Percentiles rank a stretch among this genome's conserved stretches.
phyloP scores from a whole-genome alignment of 2,797 vertebrate genomes.

The Acanthis flammea region DNA sequence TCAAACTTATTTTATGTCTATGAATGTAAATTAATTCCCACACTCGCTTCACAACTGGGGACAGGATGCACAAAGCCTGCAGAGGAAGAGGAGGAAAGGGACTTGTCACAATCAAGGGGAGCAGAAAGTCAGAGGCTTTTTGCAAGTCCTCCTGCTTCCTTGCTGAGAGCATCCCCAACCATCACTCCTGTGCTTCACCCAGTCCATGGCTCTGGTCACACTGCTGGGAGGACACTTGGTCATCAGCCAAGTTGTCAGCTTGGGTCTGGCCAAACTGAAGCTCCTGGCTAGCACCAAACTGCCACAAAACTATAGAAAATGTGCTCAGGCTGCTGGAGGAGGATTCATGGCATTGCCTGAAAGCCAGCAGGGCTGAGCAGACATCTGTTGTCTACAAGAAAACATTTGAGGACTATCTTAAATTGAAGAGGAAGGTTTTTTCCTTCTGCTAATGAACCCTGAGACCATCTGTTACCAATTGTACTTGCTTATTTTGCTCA shows the following conservation, averaged over 20 bases:
- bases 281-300: background rate
- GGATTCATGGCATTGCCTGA: background rate
- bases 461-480: constrained; percentile 64
- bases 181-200: rapidly evolving
- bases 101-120: rapidly evolving
- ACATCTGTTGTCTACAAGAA: constrained; percentile 5
- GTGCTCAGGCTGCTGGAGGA: background rate
- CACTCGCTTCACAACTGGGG: background rate
- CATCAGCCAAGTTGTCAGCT: rapidly evolving
- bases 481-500: background rate
- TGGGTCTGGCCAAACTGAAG: background rate
- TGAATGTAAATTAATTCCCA: background rate
- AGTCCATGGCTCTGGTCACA: background rate
- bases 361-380: background rate
- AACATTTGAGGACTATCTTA: constrained; percentile 44
- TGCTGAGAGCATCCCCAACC: background rate
- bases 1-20: background rate
- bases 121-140: background rate
- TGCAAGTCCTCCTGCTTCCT: background rate
- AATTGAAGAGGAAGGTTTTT: constrained; percentile 45
- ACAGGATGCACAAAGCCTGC: background rate
- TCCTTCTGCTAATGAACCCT: constrained; percentile 52
- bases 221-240: rapidly evolving
- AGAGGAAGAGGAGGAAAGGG: background rate
- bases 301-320: background rate